A percentile compares a stretch with the other conserved stretches of the same genome.
Conservation (phyloP, 2,797 vertebrate species). For the Bucorvus abyssinicus region DNA sequence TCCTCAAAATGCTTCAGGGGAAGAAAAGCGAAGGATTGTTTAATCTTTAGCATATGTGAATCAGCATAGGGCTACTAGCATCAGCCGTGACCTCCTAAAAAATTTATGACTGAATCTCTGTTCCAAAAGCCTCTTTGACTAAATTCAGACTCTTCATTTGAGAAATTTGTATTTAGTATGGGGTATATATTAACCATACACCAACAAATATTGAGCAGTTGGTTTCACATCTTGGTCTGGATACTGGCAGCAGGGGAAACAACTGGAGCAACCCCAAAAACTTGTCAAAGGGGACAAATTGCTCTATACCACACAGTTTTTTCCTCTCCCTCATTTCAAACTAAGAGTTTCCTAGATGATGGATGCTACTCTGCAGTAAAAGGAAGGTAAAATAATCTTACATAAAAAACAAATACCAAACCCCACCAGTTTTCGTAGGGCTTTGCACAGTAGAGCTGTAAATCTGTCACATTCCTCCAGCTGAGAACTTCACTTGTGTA, state of each 20-base stretch:
- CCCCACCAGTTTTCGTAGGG: not conserved
- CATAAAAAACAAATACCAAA: not conserved
- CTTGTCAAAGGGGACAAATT: not conserved
- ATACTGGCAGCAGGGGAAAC: not conserved
- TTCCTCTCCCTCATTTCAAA: not conserved
- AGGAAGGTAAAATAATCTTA: not conserved
- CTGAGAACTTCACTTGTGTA: not conserved
- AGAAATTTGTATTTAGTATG: not conserved
- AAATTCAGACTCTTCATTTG: not conserved
- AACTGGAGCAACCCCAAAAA: not conserved
- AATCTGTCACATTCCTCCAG: not conserved
- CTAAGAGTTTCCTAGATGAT: not conserved
- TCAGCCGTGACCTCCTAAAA: not conserved
- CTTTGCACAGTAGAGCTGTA: not conserved
- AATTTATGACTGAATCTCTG: not conserved
- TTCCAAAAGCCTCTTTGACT: not conserved
- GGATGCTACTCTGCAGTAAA: not conserved
- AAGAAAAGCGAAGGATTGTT: not conserved
- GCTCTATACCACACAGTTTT: not conserved
- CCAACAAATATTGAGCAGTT: not conserved
- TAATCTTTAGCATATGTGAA: not conserved
- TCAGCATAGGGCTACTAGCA: not conserved
- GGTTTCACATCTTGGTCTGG: not conserved
- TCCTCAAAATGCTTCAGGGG: not conserved
- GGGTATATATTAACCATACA: not conserved